Evolutionary conservation across 2,797 vertebrate species (phyloP).

Genomic region (Schizothorax lantsangensis): DNA sequence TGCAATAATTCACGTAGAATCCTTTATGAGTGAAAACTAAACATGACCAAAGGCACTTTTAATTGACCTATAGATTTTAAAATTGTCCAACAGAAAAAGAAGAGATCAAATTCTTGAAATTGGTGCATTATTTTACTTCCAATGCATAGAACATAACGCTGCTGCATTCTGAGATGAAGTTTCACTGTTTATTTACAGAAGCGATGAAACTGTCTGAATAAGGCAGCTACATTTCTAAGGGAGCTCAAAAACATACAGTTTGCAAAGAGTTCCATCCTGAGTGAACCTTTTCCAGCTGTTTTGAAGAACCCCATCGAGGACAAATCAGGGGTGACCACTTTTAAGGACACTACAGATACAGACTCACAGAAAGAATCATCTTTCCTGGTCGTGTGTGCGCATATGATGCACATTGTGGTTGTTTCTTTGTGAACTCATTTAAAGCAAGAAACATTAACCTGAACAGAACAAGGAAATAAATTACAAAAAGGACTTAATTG

Average conservation of each 20-base stretch:
- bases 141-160: constrained; percentile 23
- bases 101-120: background rate
- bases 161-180: constrained; percentile 1
- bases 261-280: constrained; percentile 34
- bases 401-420: constrained; percentile 22
- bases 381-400: background rate
- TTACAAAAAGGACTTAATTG: constrained; percentile 38
- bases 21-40: background rate
- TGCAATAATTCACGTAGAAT: background rate
- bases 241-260: background rate
- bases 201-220: background rate
- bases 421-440: constrained; percentile 18
- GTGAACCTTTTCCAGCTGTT: constrained; percentile 37
- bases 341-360: constrained; percentile 13
- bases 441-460: constrained; percentile 21
- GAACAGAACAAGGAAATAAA: constrained; percentile 36
- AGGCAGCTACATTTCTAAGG: constrained; percentile 12
- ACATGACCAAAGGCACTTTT: constrained; percentile 38
- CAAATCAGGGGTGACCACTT: background rate
- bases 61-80: constrained; percentile 21
- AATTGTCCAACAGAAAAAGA: background rate
- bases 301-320: background rate
- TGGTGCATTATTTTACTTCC: background rate
- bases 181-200: constrained; percentile 12
- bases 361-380: constrained; percentile 2